Conservation (phyloP, 2,113 vertebrate species). For the Crypturellus undulatus region DNA sequence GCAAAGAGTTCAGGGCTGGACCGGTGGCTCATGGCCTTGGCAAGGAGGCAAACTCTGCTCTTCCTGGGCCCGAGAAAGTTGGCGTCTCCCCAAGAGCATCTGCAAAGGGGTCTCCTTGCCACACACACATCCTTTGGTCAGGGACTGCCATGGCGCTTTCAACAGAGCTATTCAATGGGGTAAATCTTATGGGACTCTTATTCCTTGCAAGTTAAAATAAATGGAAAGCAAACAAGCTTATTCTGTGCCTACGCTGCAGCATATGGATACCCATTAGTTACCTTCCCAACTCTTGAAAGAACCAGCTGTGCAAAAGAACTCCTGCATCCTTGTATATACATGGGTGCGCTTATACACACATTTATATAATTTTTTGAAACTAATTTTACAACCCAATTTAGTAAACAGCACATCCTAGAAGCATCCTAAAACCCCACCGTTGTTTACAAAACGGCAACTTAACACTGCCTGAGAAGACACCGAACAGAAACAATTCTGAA, state of each 20-base stretch:
- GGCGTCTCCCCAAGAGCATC: neutral
- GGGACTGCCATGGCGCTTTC: neutral
- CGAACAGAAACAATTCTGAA: conserved; percentile 24
- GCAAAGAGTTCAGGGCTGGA: neutral
- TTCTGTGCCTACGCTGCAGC: conserved; percentile 28
- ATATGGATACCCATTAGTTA: conserved; percentile 29
- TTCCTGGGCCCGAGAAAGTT: neutral
- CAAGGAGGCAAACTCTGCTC: neutral
- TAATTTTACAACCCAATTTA: neutral
- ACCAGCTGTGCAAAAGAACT: neutral
- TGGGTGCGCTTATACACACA: too few species aligned
- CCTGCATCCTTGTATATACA: neutral
- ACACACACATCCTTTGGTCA: rapidly evolving
- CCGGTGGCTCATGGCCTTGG: neutral
- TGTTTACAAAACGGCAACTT: conserved; percentile 36
- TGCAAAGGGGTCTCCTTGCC: neutral
- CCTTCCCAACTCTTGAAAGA: conserved; percentile 29
- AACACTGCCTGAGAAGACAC: neutral
- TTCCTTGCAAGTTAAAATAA: conserved; percentile 66
- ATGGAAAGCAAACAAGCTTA: conserved; percentile 67
- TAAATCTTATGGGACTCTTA: neutral
- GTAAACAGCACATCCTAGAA: neutral
- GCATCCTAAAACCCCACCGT: neutral
- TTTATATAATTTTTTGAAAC: too few species aligned
- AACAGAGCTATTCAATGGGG: neutral